Evolutionary conservation across 2,797 vertebrate species (phyloP).

Genomic region (Tarsius wallacei): DNA sequence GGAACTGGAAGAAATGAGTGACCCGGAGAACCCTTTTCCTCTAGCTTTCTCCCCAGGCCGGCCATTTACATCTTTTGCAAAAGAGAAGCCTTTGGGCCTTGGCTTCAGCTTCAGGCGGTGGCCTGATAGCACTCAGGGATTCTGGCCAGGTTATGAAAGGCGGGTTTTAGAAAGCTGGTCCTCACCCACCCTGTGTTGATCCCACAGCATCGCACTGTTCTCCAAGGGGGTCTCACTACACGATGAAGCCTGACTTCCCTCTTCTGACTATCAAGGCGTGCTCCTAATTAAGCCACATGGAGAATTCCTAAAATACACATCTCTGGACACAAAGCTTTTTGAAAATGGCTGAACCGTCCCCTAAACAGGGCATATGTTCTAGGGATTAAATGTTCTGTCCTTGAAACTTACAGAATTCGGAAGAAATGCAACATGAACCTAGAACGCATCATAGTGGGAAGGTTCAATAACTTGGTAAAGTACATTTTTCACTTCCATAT

Average conservation of each 20-base stretch:
- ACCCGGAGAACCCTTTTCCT: neutral
- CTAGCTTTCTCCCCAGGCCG: neutral
- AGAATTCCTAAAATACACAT: conserved; percentile 41
- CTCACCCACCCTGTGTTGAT: neutral
- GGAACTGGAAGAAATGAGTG: neutral
- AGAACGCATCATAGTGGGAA: neutral
- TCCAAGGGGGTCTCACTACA: neutral
- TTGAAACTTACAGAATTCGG: neutral
- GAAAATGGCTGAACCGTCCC: conserved; percentile 58
- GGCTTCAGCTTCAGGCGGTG: neutral
- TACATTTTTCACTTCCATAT: conserved; percentile 6
- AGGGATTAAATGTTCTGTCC: neutral
- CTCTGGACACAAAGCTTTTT: conserved; percentile 50
- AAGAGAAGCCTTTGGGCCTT: neutral
- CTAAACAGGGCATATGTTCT: neutral
- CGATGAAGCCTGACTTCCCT: neutral
- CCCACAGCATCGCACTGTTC: neutral
- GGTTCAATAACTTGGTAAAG: neutral
- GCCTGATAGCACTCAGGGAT: neutral
- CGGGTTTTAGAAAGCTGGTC: neutral
- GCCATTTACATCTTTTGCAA: neutral
- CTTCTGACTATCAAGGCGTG: neutral
- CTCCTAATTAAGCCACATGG: conserved; percentile 1
- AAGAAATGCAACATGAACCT: conserved; percentile 7
- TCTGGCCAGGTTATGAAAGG: neutral